A percentile compares a stretch with the other conserved stretches of the same genome.
Evolutionary conservation across 2,113 vertebrate genomes (phyloP).

Genomic region (Clinocottus analis): DNA sequence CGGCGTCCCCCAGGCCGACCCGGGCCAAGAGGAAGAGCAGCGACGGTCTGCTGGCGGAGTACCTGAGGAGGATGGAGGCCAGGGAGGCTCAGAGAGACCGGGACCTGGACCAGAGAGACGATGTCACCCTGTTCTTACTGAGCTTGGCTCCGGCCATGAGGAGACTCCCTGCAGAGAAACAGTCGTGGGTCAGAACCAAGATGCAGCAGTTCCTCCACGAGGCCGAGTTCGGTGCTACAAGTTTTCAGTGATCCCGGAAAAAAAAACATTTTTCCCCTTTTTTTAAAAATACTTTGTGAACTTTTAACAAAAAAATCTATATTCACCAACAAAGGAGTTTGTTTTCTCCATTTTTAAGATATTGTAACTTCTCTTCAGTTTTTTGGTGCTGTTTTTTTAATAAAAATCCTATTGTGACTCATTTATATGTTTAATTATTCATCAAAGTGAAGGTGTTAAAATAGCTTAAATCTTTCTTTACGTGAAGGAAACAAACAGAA

Average conservation of each 20-base stretch:
- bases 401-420: background rate
- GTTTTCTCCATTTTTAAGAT: constrained; percentile 1
- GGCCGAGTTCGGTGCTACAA: constrained; percentile 37
- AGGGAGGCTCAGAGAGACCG: constrained; percentile 32
- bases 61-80: constrained; percentile 39
- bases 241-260: constrained; percentile 13
- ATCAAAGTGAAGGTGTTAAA: background rate
- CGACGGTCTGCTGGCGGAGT: constrained; percentile 31
- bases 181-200: constrained; percentile 58
- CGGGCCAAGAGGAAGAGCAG: background rate
- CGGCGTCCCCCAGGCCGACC: background rate
- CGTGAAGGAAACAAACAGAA: background rate
- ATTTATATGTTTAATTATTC: background rate
- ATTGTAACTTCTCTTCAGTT: background rate
- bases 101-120: constrained; percentile 41
- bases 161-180: constrained; percentile 42
- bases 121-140: constrained; percentile 53
- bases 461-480: background rate
- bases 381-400: constrained; percentile 18
- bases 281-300: background rate
- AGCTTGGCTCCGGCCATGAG: constrained; percentile 62
- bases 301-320: background rate
- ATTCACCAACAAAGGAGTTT: background rate
- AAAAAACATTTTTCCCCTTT: background rate
- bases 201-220: constrained; percentile 59